phyloP scores from a whole-genome alignment of 2,888 invertebrate species.

The Caenorhabditis sulstoni region DNA sequence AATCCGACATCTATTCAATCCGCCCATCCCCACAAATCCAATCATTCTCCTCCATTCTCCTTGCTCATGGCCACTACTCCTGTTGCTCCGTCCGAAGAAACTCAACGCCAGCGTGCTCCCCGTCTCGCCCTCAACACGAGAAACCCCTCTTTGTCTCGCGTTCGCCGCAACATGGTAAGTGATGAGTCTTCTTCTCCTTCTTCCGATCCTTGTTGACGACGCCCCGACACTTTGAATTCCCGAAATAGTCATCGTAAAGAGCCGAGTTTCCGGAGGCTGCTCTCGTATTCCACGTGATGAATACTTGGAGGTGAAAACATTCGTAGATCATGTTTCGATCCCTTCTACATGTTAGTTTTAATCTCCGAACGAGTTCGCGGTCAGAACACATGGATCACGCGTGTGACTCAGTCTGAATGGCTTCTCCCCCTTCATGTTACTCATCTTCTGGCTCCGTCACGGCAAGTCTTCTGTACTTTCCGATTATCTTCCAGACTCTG shows the following conservation, averaged over 20 bases:
- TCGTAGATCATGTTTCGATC: conserved; percentile 23
- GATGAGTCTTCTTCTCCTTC: background rate
- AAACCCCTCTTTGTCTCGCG: conserved; percentile 15
- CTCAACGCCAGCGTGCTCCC: conserved; percentile 19
- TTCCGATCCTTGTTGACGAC: background rate
- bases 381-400: conserved; percentile 19
- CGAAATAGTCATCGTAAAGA: background rate
- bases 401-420: background rate
- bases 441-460: too few relatives aligned
- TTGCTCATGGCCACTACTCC: conserved; percentile 6
- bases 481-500: too few relatives aligned
- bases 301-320: conserved; percentile 15
- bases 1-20: conserved; percentile 27
- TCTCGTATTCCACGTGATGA: conserved; percentile 44
- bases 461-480: too few relatives aligned
- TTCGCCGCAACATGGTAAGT: conserved; percentile 33
- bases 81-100: background rate
- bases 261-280: background rate
- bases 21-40: conserved; percentile 14
- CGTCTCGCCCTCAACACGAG: conserved; percentile 27
- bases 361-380: too few relatives aligned
- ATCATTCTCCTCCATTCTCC: background rate
- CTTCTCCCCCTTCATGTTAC: background rate
- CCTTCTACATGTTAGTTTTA: too few relatives aligned
- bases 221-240: background rate